Evolutionary conservation across 2,113 vertebrate species (phyloP).

Genomic region (Hemiscyllium ocellatum): DNA sequence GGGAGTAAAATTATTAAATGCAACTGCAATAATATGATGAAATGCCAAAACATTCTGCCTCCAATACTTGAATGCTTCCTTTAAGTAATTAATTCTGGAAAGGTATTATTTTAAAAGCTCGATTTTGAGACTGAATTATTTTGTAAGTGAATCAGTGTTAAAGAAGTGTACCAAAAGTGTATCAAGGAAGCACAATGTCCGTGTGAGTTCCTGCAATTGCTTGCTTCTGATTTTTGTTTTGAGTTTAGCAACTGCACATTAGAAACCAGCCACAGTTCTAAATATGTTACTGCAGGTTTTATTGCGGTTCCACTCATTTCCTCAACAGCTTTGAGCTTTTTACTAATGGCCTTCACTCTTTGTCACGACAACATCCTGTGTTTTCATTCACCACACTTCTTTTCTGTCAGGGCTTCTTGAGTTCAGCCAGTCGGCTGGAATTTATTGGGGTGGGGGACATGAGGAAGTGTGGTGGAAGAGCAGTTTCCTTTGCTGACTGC

Average conservation of each 20-base stretch:
- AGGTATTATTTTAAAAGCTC: background rate
- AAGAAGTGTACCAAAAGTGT: background rate
- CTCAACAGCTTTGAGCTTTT: background rate
- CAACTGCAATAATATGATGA: background rate
- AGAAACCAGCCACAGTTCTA: background rate
- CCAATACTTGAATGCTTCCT: background rate
- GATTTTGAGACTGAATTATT: background rate
- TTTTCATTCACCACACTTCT: background rate
- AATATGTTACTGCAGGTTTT: background rate
- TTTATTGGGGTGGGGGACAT: background rate
- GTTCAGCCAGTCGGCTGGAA: conserved; percentile 16
- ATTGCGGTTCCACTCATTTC: conserved; percentile 1
- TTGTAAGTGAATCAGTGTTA: background rate
- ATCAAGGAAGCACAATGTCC: background rate
- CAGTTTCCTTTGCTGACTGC: background rate
- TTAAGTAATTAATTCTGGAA: background rate
- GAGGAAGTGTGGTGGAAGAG: background rate
- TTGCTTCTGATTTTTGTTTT: background rate
- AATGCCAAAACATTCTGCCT: background rate
- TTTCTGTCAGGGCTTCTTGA: background rate
- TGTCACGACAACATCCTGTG: conserved; percentile 10
- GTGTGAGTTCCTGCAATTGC: background rate
- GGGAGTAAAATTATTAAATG: background rate
- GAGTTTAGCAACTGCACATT: background rate
- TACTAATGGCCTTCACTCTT: background rate